Percentiles rank a stretch among this genome's conserved stretches.
phyloP scores from a whole-genome alignment of 2,113 vertebrate genomes.

The Callipepla californica region DNA sequence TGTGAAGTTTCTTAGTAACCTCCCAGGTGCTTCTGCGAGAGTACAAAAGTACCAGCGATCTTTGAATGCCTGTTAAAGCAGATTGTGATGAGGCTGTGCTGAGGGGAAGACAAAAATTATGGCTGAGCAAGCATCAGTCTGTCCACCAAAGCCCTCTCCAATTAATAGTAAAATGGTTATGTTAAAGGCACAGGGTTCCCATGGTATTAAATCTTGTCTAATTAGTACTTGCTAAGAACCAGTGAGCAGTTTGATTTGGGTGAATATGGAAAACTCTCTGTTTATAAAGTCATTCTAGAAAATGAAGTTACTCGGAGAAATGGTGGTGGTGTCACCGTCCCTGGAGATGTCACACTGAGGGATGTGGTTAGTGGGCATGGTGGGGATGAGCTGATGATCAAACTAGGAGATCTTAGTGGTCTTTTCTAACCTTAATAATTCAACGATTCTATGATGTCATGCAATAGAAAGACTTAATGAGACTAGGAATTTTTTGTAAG shows the following conservation, averaged over 20 bases:
- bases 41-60: not conserved
- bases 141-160: not conserved
- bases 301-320: not conserved
- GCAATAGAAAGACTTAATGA: not conserved
- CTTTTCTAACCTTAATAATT: no score
- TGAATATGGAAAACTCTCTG: not conserved
- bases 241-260: not conserved
- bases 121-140: conserved; percentile 6
- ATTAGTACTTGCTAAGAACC: conserved; percentile 8
- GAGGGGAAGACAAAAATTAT: not conserved
- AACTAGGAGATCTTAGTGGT: no score
- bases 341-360: no score
- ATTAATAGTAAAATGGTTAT: conserved; percentile 2
- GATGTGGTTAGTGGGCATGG: no score
- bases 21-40: not conserved
- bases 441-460: not conserved
- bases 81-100: not conserved
- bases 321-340: no score
- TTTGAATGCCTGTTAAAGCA: not conserved
- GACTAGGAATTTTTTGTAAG: not conserved
- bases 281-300: not conserved
- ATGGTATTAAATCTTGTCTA: conserved; percentile 24
- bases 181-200: not conserved
- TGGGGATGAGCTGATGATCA: no score
- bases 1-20: not conserved